These are phyloP conservation scores for Columba livia DNA, from an alignment of 2,113 vertebrate species.

Conservation along the genomic window DNA sequence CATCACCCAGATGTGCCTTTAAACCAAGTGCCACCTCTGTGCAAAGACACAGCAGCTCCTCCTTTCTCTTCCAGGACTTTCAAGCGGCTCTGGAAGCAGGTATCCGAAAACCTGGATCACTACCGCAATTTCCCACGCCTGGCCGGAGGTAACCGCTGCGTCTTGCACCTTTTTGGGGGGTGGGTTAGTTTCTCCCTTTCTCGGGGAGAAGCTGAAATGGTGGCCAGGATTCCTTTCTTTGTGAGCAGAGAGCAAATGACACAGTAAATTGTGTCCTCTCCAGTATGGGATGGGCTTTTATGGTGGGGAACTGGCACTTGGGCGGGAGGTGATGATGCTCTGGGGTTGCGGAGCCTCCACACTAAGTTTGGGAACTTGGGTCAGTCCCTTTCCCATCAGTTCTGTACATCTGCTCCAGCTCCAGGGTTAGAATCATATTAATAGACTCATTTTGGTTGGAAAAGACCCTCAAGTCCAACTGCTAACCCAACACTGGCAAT, in stretches of 20 bases:
- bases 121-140: slow-evolving; percentile 91
- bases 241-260: neutral
- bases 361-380: accelerated
- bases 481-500: too few relatives aligned
- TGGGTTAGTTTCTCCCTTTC: neutral
- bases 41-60: neutral
- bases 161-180: neutral
- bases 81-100: slow-evolving; percentile 93
- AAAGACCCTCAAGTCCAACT: too few relatives aligned
- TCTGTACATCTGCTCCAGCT: neutral
- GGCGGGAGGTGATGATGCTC: accelerated
- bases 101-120: slow-evolving; percentile 88
- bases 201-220: neutral
- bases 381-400: neutral
- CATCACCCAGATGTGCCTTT: accelerated
- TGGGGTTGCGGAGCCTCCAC: neutral
- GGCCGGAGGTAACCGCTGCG: slow-evolving; percentile 79
- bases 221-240: neutral
- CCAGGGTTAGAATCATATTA: too few relatives aligned
- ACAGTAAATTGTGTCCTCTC: accelerated
- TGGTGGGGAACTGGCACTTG: neutral
- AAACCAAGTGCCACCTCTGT: too few relatives aligned
- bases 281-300: neutral
- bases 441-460: too few relatives aligned
- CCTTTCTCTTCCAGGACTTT: slow-evolving; percentile 83